Conservation (phyloP, 1,140 invertebrate species). For the Halictus rubicundus region DNA sequence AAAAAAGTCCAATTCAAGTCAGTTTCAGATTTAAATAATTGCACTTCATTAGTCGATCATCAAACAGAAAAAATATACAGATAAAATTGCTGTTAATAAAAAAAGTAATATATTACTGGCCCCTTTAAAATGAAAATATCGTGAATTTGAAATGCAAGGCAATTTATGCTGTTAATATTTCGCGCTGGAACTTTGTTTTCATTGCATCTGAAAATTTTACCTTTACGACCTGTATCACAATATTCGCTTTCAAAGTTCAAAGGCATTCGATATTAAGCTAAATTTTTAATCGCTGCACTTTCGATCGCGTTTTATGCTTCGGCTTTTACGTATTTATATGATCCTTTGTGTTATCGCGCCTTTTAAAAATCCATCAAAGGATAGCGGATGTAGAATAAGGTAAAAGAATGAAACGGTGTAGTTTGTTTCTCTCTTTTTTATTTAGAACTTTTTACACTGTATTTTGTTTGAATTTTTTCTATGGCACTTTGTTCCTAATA, state of each 20-base stretch:
- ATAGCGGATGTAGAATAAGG: not conserved
- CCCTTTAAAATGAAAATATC: not conserved
- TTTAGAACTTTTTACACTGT: not conserved
- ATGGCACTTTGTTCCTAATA: not conserved
- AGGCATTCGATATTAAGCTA: not conserved
- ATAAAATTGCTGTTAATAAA: not conserved
- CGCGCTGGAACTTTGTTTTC: not conserved
- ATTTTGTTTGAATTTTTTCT: not conserved
- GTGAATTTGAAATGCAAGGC: not conserved
- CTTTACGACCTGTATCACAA: not conserved
- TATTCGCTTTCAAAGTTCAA: not conserved
- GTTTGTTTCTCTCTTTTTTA: not conserved
- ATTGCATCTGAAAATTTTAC: constrained; percentile 4
- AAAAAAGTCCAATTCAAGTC: no score
- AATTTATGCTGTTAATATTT: not conserved
- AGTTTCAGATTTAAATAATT: no score
- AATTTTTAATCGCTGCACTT: not conserved
- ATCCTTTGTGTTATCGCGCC: not conserved
- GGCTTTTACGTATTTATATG: constrained; percentile 1
- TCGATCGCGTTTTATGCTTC: not conserved
- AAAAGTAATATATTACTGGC: not conserved
- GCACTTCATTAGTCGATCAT: no score
- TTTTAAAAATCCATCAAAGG: not conserved
- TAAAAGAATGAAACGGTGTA: not conserved
- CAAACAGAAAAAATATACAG: not conserved